These are phyloP conservation scores for Ptyas mucosa DNA, from an alignment of 2,113 vertebrate species.

Conservation along the genomic window DNA sequence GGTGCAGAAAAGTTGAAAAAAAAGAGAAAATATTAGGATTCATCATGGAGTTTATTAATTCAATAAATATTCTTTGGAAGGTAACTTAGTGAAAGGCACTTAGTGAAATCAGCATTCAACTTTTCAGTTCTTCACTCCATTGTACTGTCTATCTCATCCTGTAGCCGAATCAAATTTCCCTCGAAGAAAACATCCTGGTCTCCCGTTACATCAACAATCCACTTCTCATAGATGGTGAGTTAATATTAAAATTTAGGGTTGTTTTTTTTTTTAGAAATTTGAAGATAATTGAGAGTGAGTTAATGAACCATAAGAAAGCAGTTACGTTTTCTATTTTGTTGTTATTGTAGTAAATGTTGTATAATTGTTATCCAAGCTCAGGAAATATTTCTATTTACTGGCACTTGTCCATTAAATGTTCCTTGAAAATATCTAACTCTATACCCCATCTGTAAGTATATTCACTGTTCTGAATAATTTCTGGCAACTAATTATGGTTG, in stretches of 20 bases:
- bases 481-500: slow-evolving; percentile 12
- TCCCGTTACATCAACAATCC: slow-evolving; percentile 93
- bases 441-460: background rate
- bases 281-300: background rate
- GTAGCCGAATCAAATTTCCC: slow-evolving; percentile 91
- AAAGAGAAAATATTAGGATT: background rate
- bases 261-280: background rate
- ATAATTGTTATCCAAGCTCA: background rate
- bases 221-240: slow-evolving; percentile 91
- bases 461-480: background rate
- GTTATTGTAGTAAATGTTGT: background rate
- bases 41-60: background rate
- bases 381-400: slow-evolving; percentile 9
- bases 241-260: slow-evolving; percentile 1
- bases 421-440: background rate
- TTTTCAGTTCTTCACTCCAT: slow-evolving; percentile 24
- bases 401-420: background rate
- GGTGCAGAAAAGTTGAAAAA: background rate
- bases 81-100: background rate
- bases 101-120: background rate
- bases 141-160: slow-evolving; percentile 54
- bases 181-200: slow-evolving; percentile 93
- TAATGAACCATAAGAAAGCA: background rate
- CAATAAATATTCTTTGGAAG: background rate
- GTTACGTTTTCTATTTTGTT: background rate